These are phyloP conservation scores for Halcyon smyrnensis DNA, from an alignment of 2,797 vertebrate genomes.

Conservation along the genomic window DNA sequence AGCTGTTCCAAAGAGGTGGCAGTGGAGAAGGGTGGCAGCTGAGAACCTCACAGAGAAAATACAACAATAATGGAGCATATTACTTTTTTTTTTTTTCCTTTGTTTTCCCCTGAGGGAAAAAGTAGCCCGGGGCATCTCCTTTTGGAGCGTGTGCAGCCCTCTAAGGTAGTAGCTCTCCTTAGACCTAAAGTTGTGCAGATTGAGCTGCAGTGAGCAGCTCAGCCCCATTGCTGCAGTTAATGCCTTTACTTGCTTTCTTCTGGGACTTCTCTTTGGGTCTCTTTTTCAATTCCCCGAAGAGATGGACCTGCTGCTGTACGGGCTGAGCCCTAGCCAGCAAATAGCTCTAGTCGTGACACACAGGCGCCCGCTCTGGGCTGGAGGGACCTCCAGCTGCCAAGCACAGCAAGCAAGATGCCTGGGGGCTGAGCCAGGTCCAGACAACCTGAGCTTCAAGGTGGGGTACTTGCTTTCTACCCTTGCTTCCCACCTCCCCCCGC, in stretches of 20 bases:
- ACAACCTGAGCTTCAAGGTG: not conserved
- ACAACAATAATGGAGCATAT: not conserved
- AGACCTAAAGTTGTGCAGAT: not conserved
- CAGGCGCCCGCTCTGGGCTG: not conserved
- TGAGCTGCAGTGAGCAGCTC: not conserved
- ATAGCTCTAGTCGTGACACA: not conserved
- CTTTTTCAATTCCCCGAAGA: not conserved
- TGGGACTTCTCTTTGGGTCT: not conserved
- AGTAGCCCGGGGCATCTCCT: fast-evolving
- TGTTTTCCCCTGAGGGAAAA: not conserved
- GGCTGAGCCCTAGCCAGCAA: not conserved
- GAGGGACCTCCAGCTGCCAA: not conserved
- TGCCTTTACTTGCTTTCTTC: not conserved
- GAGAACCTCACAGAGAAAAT: not conserved
- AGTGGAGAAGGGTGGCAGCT: not conserved
- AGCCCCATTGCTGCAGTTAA: not conserved
- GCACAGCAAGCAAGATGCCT: not conserved
- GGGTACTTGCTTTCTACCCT: not conserved
- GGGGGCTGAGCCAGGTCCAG: not conserved
- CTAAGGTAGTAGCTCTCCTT: not conserved
- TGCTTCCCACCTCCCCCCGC: too few relatives aligned
- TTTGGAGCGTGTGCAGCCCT: fast-evolving
- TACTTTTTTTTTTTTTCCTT: not conserved
- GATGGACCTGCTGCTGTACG: not conserved
- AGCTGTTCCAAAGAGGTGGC: not conserved